Evolutionary conservation across 2,888 invertebrate species (phyloP).

Genomic region (Sussaba pulchella): DNA sequence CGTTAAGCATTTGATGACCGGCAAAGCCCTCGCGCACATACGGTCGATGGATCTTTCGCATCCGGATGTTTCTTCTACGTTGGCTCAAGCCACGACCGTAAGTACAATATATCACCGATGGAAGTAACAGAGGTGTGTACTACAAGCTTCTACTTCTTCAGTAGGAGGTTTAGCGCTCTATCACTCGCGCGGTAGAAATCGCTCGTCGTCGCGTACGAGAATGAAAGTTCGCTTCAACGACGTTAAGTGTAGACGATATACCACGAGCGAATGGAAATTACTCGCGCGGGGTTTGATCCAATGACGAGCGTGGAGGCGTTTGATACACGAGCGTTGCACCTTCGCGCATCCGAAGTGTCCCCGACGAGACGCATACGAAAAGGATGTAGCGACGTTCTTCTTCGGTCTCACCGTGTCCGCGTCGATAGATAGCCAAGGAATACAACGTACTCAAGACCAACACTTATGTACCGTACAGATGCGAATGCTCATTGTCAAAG

Average conservation of each 20-base stretch:
- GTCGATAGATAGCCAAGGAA: constrained; percentile 19
- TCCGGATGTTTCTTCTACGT: constrained; percentile 19
- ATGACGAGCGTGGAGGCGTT: constrained; percentile 54
- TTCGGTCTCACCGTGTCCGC: not conserved
- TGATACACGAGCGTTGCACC: constrained; percentile 24
- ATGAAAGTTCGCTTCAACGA: constrained; percentile 43
- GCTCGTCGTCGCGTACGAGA: constrained; percentile 36
- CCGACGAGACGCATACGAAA: constrained; percentile 3
- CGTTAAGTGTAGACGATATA: not conserved
- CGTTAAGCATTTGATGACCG: constrained; percentile 70
- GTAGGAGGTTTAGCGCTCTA: constrained; percentile 53
- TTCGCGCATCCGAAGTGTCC: not conserved
- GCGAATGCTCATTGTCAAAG: constrained; percentile 71
- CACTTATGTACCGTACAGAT: not conserved
- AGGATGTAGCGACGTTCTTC: constrained; percentile 3
- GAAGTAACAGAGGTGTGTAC: constrained; percentile 40
- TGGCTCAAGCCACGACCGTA: not conserved
- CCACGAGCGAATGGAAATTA: constrained; percentile 31
- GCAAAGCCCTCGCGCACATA: constrained; percentile 25
- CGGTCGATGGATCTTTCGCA: constrained; percentile 10
- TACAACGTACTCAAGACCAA: constrained; percentile 19
- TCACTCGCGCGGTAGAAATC: constrained; percentile 52
- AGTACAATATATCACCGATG: constrained; percentile 29
- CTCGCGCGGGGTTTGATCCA: constrained; percentile 35
- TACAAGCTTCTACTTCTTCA: constrained; percentile 39